phyloP scores from a whole-genome alignment of 2,797 vertebrate species.

The Lepidocolaptes lacrymiger region DNA sequence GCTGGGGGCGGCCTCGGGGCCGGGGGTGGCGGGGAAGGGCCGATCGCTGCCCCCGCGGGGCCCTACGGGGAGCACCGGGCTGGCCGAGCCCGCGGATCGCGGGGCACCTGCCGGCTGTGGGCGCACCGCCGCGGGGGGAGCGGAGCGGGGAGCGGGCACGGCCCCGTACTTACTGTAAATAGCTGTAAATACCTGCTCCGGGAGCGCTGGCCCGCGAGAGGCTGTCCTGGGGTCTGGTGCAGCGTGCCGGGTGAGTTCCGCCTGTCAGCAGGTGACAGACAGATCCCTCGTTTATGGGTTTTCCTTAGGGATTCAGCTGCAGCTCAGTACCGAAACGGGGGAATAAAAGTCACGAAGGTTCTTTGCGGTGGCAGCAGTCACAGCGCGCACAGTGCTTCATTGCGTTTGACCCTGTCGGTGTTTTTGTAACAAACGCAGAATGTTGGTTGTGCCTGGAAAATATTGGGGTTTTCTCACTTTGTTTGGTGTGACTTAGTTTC shows the following conservation, averaged over 20 bases:
- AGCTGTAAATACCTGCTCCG: fast-evolving
- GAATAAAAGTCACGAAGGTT: not conserved
- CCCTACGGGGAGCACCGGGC: not conserved
- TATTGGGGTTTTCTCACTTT: fast-evolving
- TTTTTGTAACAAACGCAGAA: not conserved
- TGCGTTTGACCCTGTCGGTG: fast-evolving
- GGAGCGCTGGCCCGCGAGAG: not conserved
- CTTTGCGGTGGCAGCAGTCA: not conserved
- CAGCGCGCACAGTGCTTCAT: fast-evolving
- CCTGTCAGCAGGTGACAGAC: not conserved
- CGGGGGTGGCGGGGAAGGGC: not conserved
- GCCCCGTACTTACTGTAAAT: not conserved
- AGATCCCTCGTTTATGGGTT: fast-evolving
- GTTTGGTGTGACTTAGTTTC: not conserved
- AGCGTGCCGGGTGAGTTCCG: fast-evolving
- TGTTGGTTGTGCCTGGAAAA: not conserved
- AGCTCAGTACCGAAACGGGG: not conserved
- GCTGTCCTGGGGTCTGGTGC: not conserved
- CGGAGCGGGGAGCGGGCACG: not conserved
- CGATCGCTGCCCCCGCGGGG: not conserved
- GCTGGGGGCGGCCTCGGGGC: too few relatives aligned
- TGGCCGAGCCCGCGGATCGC: not conserved
- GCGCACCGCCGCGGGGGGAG: too few relatives aligned
- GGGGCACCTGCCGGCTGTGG: not conserved
- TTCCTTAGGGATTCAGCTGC: not conserved